Evolutionary conservation across 2,888 invertebrate genomes (phyloP).

Genomic region (Eutolmus rufibarbis): DNA sequence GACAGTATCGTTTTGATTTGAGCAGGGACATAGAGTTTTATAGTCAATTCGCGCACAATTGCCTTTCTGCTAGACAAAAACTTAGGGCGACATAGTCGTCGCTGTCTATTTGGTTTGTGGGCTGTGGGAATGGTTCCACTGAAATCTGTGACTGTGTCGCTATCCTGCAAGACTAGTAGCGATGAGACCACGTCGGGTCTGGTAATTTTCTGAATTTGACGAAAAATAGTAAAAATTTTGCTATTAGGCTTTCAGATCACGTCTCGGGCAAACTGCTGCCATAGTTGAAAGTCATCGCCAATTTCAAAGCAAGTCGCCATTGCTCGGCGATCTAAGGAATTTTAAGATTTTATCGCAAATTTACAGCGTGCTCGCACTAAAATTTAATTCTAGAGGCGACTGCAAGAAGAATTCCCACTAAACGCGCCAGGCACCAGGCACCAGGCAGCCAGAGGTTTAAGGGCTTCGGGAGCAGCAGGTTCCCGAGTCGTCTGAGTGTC

Average conservation of each 20-base stretch:
- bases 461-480: neutral
- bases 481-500: neutral
- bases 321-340: neutral
- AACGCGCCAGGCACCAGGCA: neutral
- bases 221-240: slow-evolving; percentile 16
- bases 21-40: neutral
- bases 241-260: slow-evolving; percentile 13
- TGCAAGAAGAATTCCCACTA: neutral
- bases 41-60: neutral
- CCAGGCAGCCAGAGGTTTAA: neutral
- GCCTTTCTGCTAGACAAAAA: neutral
- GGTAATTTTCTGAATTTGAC: slow-evolving; percentile 19
- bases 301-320: slow-evolving; percentile 10
- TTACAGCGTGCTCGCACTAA: neutral
- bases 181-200: neutral
- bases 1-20: neutral
- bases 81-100: neutral
- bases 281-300: slow-evolving; percentile 25
- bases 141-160: neutral
- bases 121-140: neutral
- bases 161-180: neutral
- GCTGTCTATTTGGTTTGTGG: neutral
- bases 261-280: slow-evolving; percentile 11
- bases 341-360: slow-evolving; percentile 22
- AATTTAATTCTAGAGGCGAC: neutral